Base-by-base conservation (phyloP, 2,888 invertebrate species). In the Doris montereyensis region DNA sequence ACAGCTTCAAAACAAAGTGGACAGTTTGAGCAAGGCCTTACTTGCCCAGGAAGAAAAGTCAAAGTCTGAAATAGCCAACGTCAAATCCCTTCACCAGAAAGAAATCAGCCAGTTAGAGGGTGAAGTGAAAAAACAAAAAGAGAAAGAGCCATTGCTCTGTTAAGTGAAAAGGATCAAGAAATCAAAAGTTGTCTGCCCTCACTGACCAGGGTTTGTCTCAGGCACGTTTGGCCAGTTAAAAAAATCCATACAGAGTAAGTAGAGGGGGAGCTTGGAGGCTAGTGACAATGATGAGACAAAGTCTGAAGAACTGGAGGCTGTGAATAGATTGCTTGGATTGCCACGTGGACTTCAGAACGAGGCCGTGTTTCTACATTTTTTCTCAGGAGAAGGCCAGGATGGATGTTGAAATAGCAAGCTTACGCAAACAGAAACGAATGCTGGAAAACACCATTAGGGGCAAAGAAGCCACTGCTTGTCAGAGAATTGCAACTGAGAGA, bases 311-410 rank as follows among this genome's bases (percentile, higher is more conserved):
- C 83, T 86, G 32, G 86, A 86, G 58, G 88, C 87, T 10, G 85
- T 88, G 0, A 83, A 82, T 10, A 76, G 84, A 67, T 81, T 88
- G 0, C 81, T 89, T 28, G 83, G 86, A 26, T 81, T 84, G 24
- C 84, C 86, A 1, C 62, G 70, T 21, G 81, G 82, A 75, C 26
- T 71, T 30, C 86, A 88, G 79, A 86, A 85, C 74, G 90, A 90
- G 65, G 85, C 87, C 57, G 85, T 87, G 83, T 94, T 96, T 93
- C 89, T 96, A 57, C 95, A 96, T 91, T 96, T 96, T n/a, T 88
- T 95, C 95, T 75, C 95, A 96, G 90, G 96, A 96, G 92, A 91
- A 96, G 84, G 95, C 96, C 0, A 92, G 96, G 8, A 94, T 95
- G 86, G 96, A 96, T 83, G 94, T 96, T 32, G 96, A 96, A 89